A percentile compares a stretch with the other conserved stretches of the same genome.
Evolutionary conservation across 2,888 invertebrate species (phyloP).

Genomic region (Agrotis ipsilon): DNA sequence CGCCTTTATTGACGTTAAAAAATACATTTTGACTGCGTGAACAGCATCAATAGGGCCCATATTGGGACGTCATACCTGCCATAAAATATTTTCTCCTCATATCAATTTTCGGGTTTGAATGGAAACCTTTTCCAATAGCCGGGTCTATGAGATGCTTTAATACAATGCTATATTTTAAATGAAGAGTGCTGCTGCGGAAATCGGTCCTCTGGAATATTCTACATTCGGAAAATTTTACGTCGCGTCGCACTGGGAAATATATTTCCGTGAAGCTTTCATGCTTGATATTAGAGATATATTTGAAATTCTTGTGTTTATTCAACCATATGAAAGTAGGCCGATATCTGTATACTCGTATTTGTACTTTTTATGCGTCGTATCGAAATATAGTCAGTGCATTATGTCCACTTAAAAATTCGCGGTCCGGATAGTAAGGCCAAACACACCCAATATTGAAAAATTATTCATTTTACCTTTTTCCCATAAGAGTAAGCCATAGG

Average conservation of each 20-base stretch:
- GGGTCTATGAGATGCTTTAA: slow-evolving; percentile 27
- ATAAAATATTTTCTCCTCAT: slow-evolving; percentile 37
- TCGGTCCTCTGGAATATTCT: slow-evolving; percentile 39
- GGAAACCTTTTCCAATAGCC: slow-evolving; percentile 40
- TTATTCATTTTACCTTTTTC: no score
- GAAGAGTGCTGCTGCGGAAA: slow-evolving; percentile 15
- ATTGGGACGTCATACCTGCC: slow-evolving; percentile 41
- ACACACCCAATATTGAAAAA: no score
- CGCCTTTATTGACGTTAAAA: slow-evolving; percentile 30
- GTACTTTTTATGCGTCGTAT: no score
- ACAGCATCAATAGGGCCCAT: slow-evolving; percentile 45
- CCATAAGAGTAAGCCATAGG: no score
- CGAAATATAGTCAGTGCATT: no score
- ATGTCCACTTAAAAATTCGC: no score
- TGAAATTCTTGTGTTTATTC: slow-evolving; percentile 11
- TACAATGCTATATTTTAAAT: slow-evolving; percentile 52
- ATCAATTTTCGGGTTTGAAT: slow-evolving; percentile 42
- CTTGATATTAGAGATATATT: slow-evolving; percentile 22
- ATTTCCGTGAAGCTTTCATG: slow-evolving; percentile 22
- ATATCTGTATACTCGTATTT: no score
- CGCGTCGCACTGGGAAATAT: slow-evolving; percentile 17
- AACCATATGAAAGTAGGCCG: not conserved
- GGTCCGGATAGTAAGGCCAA: no score
- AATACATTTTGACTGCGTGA: slow-evolving; percentile 32
- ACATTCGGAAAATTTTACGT: slow-evolving; percentile 26